Percentiles rank a stretch among this genome's conserved stretches.
phyloP scores from a whole-genome alignment of 2,888 invertebrate genomes.

The Cephus runcator region DNA sequence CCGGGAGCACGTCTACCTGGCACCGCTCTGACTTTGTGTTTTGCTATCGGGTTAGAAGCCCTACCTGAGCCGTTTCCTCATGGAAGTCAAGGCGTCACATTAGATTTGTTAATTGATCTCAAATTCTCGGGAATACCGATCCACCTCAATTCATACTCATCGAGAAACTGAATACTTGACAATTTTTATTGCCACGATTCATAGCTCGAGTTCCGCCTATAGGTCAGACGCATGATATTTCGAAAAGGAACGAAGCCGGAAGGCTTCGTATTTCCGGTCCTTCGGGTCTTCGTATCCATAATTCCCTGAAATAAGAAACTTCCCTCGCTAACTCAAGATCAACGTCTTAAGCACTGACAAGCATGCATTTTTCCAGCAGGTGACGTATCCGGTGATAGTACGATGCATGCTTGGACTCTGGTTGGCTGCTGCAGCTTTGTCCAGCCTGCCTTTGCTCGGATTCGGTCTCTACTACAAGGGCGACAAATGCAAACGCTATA shows the following conservation, averaged over 20 bases:
- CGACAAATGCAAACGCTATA: constrained; percentile 75
- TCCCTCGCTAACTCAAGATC: not conserved
- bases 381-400: constrained; percentile 82
- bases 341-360: not conserved
- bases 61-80: not conserved
- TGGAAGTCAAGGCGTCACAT: too few relatives aligned
- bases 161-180: not conserved
- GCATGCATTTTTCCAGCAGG: constrained; percentile 72
- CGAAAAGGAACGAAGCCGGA: not conserved
- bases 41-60: not conserved
- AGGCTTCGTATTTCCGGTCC: not conserved
- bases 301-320: not conserved
- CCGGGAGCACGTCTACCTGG: not conserved
- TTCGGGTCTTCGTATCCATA: not conserved
- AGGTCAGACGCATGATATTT: not conserved
- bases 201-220: not conserved
- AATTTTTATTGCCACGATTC: not conserved
- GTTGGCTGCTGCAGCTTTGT: constrained; percentile 76
- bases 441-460: constrained; percentile 81
- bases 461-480: constrained; percentile 58
- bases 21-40: not conserved
- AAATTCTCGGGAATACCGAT: not conserved
- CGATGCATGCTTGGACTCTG: constrained; percentile 77
- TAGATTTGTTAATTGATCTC: too few relatives aligned
- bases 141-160: not conserved